A percentile compares a stretch with the other conserved stretches of the same genome.
Evolutionary conservation across 2,113 vertebrate species (phyloP).

Genomic region (Cavia porcellus): DNA sequence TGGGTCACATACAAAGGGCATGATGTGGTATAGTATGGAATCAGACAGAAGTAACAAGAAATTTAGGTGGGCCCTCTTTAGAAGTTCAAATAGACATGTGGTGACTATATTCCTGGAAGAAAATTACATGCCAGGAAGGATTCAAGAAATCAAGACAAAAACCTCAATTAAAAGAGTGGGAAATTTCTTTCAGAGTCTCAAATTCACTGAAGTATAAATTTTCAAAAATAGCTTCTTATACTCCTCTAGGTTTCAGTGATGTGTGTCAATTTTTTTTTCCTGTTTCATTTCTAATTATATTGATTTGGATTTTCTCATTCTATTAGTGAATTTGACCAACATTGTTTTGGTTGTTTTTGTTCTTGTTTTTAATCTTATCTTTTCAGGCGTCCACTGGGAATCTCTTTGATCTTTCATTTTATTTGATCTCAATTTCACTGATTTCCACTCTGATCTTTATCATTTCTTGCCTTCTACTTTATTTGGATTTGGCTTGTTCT

Average conservation of each 20-base stretch:
- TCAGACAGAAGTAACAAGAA: not conserved
- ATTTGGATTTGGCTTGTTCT: not conserved
- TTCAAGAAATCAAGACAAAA: conserved; percentile 39
- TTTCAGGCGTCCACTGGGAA: not conserved
- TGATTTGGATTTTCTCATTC: not conserved
- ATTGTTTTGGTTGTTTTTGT: not conserved
- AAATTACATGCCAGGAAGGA: not conserved
- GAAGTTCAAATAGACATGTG: not conserved
- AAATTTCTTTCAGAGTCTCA: not conserved
- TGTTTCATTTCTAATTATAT: not conserved
- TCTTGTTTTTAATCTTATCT: not conserved
- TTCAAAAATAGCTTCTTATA: not conserved
- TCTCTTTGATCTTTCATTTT: not conserved
- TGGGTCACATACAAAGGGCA: not conserved
- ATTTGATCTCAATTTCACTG: not conserved
- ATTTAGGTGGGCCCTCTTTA: not conserved
- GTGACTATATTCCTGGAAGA: not conserved
- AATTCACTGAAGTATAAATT: not conserved
- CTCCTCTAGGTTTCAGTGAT: not conserved
- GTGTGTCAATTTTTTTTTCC: not conserved
- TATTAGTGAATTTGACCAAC: not conserved
- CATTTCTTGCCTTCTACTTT: not conserved
- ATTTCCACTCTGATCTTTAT: not conserved
- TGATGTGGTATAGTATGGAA: not conserved
- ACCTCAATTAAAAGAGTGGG: not conserved